These are phyloP conservation scores for Latrodectus hesperus DNA, from an alignment of 2,888 invertebrate species.

Conservation along the genomic window DNA sequence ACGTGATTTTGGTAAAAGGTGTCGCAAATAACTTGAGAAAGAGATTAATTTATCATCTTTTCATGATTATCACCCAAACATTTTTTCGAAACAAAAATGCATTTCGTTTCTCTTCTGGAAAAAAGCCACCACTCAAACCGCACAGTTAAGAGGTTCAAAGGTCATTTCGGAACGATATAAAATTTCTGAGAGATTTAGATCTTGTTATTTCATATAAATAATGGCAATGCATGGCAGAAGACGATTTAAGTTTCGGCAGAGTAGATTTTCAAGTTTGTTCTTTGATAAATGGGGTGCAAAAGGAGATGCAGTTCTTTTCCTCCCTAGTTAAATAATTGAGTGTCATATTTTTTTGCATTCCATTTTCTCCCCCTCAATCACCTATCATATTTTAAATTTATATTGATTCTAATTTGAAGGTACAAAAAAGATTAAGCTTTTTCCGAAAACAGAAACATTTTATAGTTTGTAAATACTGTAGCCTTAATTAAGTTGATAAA, in stretches of 20 bases:
- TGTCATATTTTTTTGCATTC: too few relatives aligned
- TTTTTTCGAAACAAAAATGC: slow-evolving; percentile 15
- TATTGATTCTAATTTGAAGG: too few relatives aligned
- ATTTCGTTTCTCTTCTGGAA: slow-evolving; percentile 12
- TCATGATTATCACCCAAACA: neutral
- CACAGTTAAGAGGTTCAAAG: slow-evolving; percentile 22
- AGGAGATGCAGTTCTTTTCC: neutral
- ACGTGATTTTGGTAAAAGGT: slow-evolving; percentile 57
- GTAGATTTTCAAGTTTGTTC: slow-evolving; percentile 33
- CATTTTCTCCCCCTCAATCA: too few relatives aligned
- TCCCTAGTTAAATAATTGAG: too few relatives aligned
- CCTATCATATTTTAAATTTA: too few relatives aligned
- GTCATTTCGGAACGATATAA: slow-evolving; percentile 15
- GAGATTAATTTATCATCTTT: slow-evolving; percentile 63
- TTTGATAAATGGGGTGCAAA: slow-evolving; percentile 1
- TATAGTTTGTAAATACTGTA: too few relatives aligned
- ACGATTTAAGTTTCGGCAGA: neutral
- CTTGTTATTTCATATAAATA: slow-evolving; percentile 19
- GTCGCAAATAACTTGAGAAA: slow-evolving; percentile 55
- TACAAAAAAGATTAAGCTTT: too few relatives aligned
- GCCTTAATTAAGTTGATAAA: too few relatives aligned
- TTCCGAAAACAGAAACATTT: too few relatives aligned
- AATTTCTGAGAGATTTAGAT: neutral
- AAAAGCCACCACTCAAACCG: slow-evolving; percentile 32
- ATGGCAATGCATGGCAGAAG: neutral